These are phyloP conservation scores for Mystacides longicornis DNA, from an alignment of 2,888 invertebrate genomes.

Conservation along the genomic window DNA sequence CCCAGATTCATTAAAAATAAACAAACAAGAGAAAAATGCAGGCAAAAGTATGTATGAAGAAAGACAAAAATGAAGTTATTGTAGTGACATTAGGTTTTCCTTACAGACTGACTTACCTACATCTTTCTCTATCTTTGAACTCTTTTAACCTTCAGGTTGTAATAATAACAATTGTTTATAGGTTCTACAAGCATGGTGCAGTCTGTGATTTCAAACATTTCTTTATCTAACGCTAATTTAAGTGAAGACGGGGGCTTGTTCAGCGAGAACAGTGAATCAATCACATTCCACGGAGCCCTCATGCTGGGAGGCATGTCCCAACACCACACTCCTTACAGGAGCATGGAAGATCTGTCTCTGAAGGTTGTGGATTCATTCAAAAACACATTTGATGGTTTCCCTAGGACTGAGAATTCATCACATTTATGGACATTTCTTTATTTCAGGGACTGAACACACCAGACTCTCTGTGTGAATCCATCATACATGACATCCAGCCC, in stretches of 20 bases:
- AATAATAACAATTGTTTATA: too few relatives aligned
- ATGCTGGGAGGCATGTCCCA: constrained; percentile 39
- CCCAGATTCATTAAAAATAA: too few relatives aligned
- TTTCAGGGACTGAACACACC: constrained; percentile 23
- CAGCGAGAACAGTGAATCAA: constrained; percentile 33
- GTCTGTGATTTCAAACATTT: constrained; percentile 26
- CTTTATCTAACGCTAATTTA: constrained; percentile 17
- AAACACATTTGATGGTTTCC: not conserved
- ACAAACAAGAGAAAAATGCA: too few relatives aligned
- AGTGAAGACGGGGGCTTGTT: constrained; percentile 19
- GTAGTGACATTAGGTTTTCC: too few relatives aligned
- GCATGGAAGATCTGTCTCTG: constrained; percentile 42
- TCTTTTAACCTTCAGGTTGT: too few relatives aligned
- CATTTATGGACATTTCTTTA: not conserved
- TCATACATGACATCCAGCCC: constrained; percentile 21
- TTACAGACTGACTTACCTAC: too few relatives aligned
- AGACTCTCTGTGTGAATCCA: constrained; percentile 23
- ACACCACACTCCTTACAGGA: constrained; percentile 38
- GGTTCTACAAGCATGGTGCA: constrained; percentile 39
- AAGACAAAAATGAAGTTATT: too few relatives aligned
- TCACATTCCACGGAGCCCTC: constrained; percentile 40
- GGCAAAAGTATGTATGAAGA: too few relatives aligned
- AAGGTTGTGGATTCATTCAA: constrained; percentile 35
- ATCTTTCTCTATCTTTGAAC: too few relatives aligned
- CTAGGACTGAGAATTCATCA: too few relatives aligned